Percentiles rank a stretch among this genome's conserved stretches.
Evolutionary conservation across 2,113 vertebrate species (phyloP).

Genomic region (Connochaetes taurinus): DNA sequence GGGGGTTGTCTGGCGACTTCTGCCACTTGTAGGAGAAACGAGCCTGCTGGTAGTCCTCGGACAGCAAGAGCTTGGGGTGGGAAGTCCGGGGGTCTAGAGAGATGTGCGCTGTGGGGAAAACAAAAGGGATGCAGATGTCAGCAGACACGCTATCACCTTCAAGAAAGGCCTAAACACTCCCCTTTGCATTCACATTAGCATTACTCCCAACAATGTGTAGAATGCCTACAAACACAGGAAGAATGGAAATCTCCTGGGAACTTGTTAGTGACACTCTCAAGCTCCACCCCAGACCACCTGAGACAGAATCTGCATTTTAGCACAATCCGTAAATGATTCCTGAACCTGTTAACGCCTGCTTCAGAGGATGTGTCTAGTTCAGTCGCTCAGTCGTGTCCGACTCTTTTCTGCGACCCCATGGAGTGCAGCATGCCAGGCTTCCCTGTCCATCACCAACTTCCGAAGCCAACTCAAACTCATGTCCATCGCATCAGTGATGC

Average conservation of each 20-base stretch:
- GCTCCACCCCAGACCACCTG: not conserved
- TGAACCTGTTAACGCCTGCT: not conserved
- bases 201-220: not conserved
- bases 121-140: not conserved
- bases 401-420: not conserved
- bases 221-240: rapidly evolving
- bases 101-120: constrained; percentile 20
- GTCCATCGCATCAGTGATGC: not conserved
- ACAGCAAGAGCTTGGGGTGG: constrained; percentile 71
- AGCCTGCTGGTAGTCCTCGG: constrained; percentile 44
- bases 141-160: not conserved
- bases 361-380: not conserved
- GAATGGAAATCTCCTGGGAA: not conserved
- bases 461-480: not conserved
- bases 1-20: constrained; percentile 36
- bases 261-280: not conserved
- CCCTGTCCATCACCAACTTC: not conserved
- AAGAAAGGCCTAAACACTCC: too few relatives aligned
- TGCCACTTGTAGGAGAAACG: constrained; percentile 71
- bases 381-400: not conserved
- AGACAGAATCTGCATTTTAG: not conserved
- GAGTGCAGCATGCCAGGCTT: not conserved
- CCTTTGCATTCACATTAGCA: not conserved
- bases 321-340: not conserved
- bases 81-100: constrained; percentile 62